phyloP scores from a whole-genome alignment of 92 coral and sea anemone genomes.

The Porites rus region DNA sequence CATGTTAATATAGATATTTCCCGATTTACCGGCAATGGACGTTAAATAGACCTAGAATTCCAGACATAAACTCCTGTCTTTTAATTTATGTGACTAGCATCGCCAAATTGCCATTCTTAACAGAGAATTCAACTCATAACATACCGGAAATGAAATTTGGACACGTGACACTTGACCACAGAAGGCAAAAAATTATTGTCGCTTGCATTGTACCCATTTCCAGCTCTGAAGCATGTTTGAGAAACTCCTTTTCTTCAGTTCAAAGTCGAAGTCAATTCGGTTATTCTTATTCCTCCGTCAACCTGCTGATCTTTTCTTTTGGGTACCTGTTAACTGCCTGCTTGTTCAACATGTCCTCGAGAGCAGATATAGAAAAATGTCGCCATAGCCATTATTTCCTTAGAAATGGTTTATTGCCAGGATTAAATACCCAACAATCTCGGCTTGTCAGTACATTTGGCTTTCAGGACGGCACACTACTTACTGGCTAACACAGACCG shows the following conservation, averaged over 20 bases:
- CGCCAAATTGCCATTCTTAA: background rate
- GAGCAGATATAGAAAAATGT: background rate
- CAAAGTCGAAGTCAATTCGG: background rate
- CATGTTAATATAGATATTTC: background rate
- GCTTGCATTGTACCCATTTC: background rate
- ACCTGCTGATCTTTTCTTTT: conserved; percentile 2
- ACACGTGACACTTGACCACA: conserved; percentile 27
- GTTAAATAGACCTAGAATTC: no score
- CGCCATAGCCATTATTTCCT: no score
- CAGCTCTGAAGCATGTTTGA: background rate
- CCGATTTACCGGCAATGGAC: no score
- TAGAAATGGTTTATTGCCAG: no score
- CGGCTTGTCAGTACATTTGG: no score
- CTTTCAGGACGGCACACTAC: no score
- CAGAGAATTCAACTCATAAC: background rate
- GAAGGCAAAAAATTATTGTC: background rate
- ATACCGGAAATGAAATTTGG: background rate
- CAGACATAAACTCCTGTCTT: no score
- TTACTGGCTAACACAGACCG: no score
- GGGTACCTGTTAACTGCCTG: conserved; percentile 24
- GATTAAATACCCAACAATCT: no score
- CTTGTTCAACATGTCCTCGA: background rate
- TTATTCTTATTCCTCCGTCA: background rate
- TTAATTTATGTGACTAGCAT: background rate
- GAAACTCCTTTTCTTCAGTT: background rate